These are phyloP conservation scores for Camelus dromedarius DNA, from an alignment of 2,113 vertebrate genomes.

Conservation along the genomic window DNA sequence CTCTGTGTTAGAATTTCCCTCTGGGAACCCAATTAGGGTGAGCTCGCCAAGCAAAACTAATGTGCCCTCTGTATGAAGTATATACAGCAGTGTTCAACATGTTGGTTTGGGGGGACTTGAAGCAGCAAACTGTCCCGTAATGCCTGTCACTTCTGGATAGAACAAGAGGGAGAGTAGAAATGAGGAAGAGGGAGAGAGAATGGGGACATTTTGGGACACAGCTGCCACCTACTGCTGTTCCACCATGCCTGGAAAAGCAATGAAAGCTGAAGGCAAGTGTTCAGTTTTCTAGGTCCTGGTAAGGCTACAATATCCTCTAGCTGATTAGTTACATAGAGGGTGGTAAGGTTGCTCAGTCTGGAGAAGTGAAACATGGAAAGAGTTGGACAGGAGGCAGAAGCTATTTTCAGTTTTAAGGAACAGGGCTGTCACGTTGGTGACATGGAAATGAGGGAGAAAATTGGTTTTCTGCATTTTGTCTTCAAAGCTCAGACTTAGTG, in stretches of 20 bases:
- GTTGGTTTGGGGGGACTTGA: slow-evolving; percentile 18
- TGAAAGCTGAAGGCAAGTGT: slow-evolving; percentile 11
- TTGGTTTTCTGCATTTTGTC: neutral
- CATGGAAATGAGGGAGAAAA: slow-evolving; percentile 32
- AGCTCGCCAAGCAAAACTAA: slow-evolving; percentile 67
- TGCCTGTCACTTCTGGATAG: slow-evolving; percentile 60
- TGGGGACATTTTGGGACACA: slow-evolving; percentile 28
- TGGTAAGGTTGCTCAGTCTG: slow-evolving; percentile 52
- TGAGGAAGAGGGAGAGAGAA: neutral
- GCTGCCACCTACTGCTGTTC: slow-evolving; percentile 20
- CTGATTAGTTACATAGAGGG: slow-evolving; percentile 45
- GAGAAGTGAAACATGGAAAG: neutral
- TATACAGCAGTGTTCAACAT: neutral
- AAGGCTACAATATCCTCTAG: slow-evolving; percentile 32
- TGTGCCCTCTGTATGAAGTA: slow-evolving; percentile 36
- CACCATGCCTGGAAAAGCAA: slow-evolving; percentile 53
- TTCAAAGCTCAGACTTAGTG: slow-evolving; percentile 23
- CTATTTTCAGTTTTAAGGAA: slow-evolving; percentile 7
- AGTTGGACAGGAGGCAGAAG: neutral
- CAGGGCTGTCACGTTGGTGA: slow-evolving; percentile 37
- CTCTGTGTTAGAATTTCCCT: slow-evolving; percentile 54
- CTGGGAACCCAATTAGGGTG: slow-evolving; percentile 62
- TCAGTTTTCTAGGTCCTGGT: slow-evolving; percentile 21
- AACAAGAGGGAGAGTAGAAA: neutral
- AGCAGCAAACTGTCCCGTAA: slow-evolving; percentile 46